Conservation (phyloP, 2,797 vertebrate genomes). For the Trachops cirrhosus region DNA sequence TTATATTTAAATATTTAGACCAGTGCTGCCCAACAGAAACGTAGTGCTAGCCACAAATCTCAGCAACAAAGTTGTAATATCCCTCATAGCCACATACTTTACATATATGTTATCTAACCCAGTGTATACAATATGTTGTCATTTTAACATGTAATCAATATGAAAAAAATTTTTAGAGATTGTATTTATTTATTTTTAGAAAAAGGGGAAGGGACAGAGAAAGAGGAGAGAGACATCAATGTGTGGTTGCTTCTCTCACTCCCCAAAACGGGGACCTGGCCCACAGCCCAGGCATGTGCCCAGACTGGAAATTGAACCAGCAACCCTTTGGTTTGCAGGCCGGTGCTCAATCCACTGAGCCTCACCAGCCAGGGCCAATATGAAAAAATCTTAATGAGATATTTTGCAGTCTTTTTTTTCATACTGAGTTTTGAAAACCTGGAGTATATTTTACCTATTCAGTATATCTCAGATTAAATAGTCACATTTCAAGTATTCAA, state of each 20-base stretch:
- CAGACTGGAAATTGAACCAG: too few species aligned
- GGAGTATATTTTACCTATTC: constrained; percentile 15
- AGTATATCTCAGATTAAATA: constrained; percentile 1
- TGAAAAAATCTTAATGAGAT: neutral
- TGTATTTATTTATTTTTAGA: too few species aligned
- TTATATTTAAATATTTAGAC: constrained; percentile 31
- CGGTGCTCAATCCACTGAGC: too few species aligned
- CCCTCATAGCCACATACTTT: neutral
- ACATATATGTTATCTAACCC: neutral
- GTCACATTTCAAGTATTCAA: neutral
- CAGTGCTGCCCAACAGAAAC: neutral
- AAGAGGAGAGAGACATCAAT: too few species aligned
- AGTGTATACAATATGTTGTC: neutral
- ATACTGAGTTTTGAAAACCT: constrained; percentile 11
- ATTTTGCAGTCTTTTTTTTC: neutral
- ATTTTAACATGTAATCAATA: neutral
- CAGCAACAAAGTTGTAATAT: neutral
- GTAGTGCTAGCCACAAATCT: neutral
- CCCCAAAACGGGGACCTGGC: too few species aligned
- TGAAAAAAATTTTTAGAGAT: neutral
- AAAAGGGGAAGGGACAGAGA: too few species aligned
- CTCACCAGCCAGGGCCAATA: neutral
- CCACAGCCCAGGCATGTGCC: too few species aligned
- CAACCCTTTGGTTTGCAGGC: too few species aligned
- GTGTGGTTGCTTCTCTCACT: too few species aligned